phyloP scores from a whole-genome alignment of 2,113 vertebrate genomes.

The Plotosus lineatus region DNA sequence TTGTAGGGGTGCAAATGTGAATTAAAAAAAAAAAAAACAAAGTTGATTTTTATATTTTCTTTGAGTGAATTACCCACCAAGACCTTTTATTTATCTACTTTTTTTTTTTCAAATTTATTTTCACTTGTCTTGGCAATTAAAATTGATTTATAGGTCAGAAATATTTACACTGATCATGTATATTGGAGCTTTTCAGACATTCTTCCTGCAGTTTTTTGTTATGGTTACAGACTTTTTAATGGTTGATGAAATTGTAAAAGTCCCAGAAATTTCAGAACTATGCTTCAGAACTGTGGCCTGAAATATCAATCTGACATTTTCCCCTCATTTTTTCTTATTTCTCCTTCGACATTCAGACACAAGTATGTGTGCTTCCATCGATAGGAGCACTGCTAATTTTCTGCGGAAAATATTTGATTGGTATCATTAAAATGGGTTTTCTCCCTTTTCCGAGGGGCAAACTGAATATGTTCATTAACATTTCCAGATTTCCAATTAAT shows the following conservation, averaged over 20 bases:
- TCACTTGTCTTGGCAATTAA: too few species aligned
- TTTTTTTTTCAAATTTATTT: background rate
- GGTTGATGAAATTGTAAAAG: background rate
- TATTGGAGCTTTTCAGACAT: background rate
- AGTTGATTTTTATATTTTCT: background rate
- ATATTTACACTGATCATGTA: background rate
- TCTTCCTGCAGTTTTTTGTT: background rate
- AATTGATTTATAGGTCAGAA: background rate
- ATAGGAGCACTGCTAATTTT: background rate
- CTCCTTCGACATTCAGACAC: background rate
- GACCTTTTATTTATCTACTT: background rate
- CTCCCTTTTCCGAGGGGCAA: background rate
- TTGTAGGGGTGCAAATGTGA: background rate
- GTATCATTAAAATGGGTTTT: background rate
- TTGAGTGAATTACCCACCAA: background rate
- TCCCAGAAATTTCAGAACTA: background rate
- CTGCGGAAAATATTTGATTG: background rate
- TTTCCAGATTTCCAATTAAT: constrained; percentile 1
- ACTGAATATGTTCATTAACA: constrained; percentile 17
- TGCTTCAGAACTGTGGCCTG: background rate
- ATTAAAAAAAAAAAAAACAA: background rate
- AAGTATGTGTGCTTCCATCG: background rate
- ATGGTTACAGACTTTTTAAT: background rate
- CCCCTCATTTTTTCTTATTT: background rate
- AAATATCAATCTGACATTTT: background rate